These are phyloP conservation scores for Styela clava DNA, from an alignment of 23 tunicate genomes.

Conservation along the genomic window DNA sequence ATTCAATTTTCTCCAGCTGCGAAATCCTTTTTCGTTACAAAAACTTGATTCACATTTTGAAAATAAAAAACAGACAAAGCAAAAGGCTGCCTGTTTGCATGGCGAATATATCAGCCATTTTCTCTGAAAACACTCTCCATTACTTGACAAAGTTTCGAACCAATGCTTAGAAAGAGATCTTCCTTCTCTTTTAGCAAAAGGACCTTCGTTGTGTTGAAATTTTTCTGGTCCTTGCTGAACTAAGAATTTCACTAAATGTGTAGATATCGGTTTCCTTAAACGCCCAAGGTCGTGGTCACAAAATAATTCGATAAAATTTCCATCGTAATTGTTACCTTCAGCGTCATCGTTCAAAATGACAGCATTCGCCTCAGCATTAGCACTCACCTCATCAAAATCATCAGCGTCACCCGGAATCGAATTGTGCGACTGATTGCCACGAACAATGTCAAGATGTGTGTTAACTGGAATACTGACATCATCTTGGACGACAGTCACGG, in stretches of 20 bases:
- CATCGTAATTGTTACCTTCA: neutral
- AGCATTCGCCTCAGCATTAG: no score
- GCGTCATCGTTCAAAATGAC: constrained; percentile 4
- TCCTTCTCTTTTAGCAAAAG: constrained; percentile 2
- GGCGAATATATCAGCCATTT: constrained; percentile 1
- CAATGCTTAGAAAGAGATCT: constrained; percentile 2
- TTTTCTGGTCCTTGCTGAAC: constrained; percentile 6
- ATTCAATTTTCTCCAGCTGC: no score
- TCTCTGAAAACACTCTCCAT: constrained; percentile 1
- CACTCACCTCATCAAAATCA: neutral
- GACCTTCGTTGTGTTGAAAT: constrained; percentile 1
- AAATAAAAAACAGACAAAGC: no score
- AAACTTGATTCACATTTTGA: no score
- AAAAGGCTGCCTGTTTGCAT: neutral
- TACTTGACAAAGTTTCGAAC: neutral
- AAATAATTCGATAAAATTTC: neutral
- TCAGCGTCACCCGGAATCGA: neutral
- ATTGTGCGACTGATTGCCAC: neutral
- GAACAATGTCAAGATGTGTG: neutral
- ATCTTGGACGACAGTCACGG: constrained; percentile 1
- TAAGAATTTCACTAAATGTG: neutral
- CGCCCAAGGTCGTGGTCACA: constrained; percentile 3
- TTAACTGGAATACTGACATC: neutral
- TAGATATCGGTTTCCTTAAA: neutral
- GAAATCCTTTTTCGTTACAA: no score